phyloP scores from a whole-genome alignment of 2,888 invertebrate species.

The Diarsia brunnea region DNA sequence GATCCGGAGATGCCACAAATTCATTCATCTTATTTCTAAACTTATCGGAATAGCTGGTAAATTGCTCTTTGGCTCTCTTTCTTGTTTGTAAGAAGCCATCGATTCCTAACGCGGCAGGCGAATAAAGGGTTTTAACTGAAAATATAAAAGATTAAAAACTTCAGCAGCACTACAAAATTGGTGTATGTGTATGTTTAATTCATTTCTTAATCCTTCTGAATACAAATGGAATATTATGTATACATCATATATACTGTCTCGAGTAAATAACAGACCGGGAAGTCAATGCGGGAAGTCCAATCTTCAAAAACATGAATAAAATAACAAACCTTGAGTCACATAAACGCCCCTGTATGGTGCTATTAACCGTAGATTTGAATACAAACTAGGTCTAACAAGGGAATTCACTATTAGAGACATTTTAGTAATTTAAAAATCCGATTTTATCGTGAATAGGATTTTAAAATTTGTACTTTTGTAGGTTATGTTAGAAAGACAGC shows the following conservation, averaged over 20 bases:
- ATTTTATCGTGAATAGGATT: not conserved
- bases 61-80: constrained; percentile 90
- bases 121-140: constrained; percentile 88
- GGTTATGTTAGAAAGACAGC: constrained; percentile 6
- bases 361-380: constrained; percentile 69
- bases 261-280: not conserved
- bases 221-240: not conserved
- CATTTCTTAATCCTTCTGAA: not conserved
- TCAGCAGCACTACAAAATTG: not conserved
- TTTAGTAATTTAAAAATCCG: constrained; percentile 19
- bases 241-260: not conserved
- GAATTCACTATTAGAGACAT: constrained; percentile 78
- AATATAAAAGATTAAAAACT: constrained; percentile 42
- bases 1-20: constrained; percentile 90
- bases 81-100: constrained; percentile 90
- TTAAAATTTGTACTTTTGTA: constrained; percentile 6
- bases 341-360: constrained; percentile 71
- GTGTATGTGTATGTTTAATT: not conserved
- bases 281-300: not conserved
- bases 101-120: constrained; percentile 91
- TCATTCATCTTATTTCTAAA: constrained; percentile 94
- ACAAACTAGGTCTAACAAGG: constrained; percentile 67
- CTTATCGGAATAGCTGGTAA: constrained; percentile 91
- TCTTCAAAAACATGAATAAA: constrained; percentile 1
- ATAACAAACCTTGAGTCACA: constrained; percentile 71